A percentile compares a stretch with the other conserved stretches of the same genome.
Evolutionary conservation across 2,888 invertebrate genomes (phyloP).

Genomic region (Dryomyza anilis): DNA sequence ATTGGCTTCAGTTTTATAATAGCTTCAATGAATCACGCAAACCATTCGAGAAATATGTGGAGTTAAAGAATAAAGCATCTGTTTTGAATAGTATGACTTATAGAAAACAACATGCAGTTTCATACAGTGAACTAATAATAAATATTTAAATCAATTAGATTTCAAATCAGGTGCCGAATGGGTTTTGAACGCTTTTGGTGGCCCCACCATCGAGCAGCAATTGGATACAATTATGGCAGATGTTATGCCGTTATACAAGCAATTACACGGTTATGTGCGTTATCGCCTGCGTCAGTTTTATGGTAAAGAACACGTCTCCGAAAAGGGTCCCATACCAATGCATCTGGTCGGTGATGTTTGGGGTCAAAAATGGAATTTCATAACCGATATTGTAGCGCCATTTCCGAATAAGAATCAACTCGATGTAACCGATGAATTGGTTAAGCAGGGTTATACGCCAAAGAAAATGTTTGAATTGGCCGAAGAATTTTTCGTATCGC

Average conservation of each 20-base stretch:
- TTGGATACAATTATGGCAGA: slow-evolving; percentile 72
- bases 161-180: slow-evolving; percentile 71
- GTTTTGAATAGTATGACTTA: slow-evolving; percentile 71
- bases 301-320: slow-evolving; percentile 69
- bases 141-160: no score
- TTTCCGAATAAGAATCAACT: slow-evolving; percentile 73
- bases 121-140: no score
- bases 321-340: slow-evolving; percentile 75
- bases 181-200: slow-evolving; percentile 76
- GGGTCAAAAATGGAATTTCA: slow-evolving; percentile 75
- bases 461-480: slow-evolving; percentile 79
- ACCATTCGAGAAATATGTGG: slow-evolving; percentile 72
- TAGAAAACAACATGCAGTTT: no score
- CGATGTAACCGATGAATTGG: slow-evolving; percentile 75
- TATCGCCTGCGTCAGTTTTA: slow-evolving; percentile 72
- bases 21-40: slow-evolving; percentile 68
- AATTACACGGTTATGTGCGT: slow-evolving; percentile 83
- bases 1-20: slow-evolving; percentile 83
- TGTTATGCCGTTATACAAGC: slow-evolving; percentile 78
- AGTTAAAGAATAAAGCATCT: slow-evolving; percentile 73
- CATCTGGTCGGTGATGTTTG: slow-evolving; percentile 77
- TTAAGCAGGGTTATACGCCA: slow-evolving; percentile 73
- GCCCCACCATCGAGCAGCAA: slow-evolving; percentile 71
- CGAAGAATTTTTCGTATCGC: slow-evolving; percentile 82
- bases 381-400: slow-evolving; percentile 68